A percentile compares a stretch with the other conserved stretches of the same genome.
Conservation (phyloP, 2,113 vertebrate genomes). For the Herpetotheres cachinnans region DNA sequence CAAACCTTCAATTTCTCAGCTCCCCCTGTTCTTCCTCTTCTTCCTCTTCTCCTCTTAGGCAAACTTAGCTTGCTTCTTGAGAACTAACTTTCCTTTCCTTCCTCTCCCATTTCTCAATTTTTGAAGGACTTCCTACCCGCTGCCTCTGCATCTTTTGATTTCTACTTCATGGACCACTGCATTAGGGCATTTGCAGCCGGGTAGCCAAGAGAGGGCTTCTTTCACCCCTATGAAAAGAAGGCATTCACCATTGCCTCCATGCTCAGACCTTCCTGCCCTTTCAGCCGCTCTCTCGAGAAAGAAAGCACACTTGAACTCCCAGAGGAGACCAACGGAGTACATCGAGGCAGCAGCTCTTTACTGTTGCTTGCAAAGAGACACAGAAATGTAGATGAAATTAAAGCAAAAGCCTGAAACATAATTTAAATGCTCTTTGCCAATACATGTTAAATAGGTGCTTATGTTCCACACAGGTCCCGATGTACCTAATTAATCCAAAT, state of each 20-base stretch:
- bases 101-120: background rate
- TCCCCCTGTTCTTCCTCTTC: background rate
- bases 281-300: background rate
- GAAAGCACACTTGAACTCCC: background rate
- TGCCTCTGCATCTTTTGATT: background rate
- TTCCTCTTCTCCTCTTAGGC: background rate
- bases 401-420: background rate
- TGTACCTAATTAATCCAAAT: constrained; percentile 9
- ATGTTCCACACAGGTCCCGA: background rate
- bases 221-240: background rate
- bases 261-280: background rate
- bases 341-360: background rate
- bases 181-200: background rate
- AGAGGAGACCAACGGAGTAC: background rate
- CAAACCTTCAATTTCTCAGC: background rate
- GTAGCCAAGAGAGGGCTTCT: background rate
- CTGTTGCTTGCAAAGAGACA: background rate
- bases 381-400: background rate
- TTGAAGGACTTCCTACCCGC: background rate
- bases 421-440: background rate
- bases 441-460: background rate
- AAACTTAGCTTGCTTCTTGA: background rate
- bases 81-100: background rate
- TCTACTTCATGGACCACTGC: background rate
- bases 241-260: background rate